Evolutionary conservation across 2,113 vertebrate species (phyloP).

Genomic region (Silurus meridionalis): DNA sequence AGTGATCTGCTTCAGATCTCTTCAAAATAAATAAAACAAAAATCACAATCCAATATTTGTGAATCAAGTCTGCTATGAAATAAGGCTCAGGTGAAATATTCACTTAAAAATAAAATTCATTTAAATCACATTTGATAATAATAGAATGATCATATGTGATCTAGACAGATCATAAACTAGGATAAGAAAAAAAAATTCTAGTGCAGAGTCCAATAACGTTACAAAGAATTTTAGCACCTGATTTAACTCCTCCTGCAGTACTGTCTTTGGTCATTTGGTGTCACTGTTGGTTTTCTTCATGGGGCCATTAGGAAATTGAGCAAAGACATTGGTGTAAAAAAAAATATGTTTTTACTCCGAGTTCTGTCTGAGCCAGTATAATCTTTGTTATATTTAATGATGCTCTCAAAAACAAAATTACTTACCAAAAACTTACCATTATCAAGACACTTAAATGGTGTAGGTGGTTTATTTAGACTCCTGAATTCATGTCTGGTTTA

Average conservation of each 20-base stretch:
- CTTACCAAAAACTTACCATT: not conserved
- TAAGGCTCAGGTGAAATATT: not conserved
- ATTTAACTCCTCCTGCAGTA: not conserved
- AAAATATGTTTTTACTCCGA: not conserved
- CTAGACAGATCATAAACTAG: not conserved
- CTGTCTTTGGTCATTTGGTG: constrained; percentile 1
- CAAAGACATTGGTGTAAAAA: not conserved
- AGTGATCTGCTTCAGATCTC: not conserved
- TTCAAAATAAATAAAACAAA: not conserved
- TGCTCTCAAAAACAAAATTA: not conserved
- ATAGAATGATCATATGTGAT: not conserved
- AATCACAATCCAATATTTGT: not conserved
- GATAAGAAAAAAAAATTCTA: not conserved
- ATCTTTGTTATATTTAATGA: not conserved
- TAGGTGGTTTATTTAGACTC: not conserved
- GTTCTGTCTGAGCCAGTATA: not conserved
- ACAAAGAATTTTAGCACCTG: no score
- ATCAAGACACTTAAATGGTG: not conserved
- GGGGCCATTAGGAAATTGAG: not conserved
- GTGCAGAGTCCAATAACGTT: not conserved
- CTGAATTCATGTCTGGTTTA: not conserved
- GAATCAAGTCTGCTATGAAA: not conserved
- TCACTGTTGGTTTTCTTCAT: constrained; percentile 8
- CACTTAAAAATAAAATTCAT: not conserved
- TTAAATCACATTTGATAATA: not conserved